Evolutionary conservation across 2,888 invertebrate species (phyloP).

Genomic region (Pammene aurita): DNA sequence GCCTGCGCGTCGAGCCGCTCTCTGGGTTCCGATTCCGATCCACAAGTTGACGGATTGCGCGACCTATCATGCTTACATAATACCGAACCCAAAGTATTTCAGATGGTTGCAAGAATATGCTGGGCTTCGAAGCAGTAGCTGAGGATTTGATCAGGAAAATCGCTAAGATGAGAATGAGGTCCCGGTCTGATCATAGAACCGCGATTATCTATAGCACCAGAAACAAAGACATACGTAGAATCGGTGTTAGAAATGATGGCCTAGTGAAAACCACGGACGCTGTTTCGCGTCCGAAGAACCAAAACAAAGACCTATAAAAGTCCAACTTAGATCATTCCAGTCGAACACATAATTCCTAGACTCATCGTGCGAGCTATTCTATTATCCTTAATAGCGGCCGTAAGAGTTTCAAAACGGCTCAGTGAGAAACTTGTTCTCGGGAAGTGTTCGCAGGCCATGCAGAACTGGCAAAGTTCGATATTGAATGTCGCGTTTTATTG

Average conservation of each 20-base stretch:
- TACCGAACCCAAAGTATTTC: no score
- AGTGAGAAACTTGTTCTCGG: constrained; percentile 75
- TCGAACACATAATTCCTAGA: constrained; percentile 74
- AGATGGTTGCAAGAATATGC: background rate
- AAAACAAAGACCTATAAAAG: constrained; percentile 66
- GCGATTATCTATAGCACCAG: background rate
- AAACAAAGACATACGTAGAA: background rate
- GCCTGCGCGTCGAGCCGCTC: constrained; percentile 46
- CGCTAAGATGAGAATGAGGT: background rate
- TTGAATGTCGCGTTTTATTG: constrained; percentile 76
- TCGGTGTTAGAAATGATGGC: constrained; percentile 8
- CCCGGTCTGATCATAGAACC: background rate
- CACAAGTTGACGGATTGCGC: constrained; percentile 2
- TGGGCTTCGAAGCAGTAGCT: background rate
- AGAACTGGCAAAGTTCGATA: constrained; percentile 70
- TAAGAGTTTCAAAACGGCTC: constrained; percentile 81
- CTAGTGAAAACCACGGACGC: constrained; percentile 20
- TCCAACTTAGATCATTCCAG: constrained; percentile 76
- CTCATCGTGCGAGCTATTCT: constrained; percentile 75
- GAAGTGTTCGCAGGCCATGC: constrained; percentile 74
- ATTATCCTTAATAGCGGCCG: constrained; percentile 81
- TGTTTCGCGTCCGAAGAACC: constrained; percentile 45
- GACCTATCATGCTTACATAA: constrained; percentile 32
- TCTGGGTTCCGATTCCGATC: constrained; percentile 3
- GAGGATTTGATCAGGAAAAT: background rate